These are phyloP conservation scores for Ceyx melanurus DNA, from an alignment of 2,113 vertebrate genomes.

Conservation along the genomic window DNA sequence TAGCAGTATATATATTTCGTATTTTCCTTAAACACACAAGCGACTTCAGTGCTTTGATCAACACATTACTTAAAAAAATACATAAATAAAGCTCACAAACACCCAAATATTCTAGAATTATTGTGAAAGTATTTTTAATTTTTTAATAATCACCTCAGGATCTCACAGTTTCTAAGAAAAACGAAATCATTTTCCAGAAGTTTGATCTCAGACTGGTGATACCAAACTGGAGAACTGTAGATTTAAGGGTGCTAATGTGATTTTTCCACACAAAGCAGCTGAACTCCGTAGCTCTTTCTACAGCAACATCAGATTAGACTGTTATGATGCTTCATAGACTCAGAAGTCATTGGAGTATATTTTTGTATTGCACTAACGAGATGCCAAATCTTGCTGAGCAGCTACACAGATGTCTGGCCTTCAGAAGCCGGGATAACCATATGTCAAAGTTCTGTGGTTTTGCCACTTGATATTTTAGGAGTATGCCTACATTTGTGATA, in stretches of 20 bases:
- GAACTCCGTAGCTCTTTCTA: neutral
- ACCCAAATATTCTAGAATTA: neutral
- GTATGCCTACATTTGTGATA: constrained; percentile 37
- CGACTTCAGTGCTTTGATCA: neutral
- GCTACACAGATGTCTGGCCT: neutral
- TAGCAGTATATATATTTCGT: neutral
- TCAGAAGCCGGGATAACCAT: neutral
- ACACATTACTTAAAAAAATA: neutral
- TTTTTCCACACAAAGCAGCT: neutral
- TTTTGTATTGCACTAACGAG: constrained; percentile 10
- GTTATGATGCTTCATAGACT: neutral
- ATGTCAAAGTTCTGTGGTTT: constrained; percentile 35
- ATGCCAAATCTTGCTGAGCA: neutral
- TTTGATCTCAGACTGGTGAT: neutral
- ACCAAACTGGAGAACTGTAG: neutral
- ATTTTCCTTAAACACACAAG: neutral
- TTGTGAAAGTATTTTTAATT: neutral
- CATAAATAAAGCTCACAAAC: neutral
- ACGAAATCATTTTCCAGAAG: neutral
- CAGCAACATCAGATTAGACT: neutral
- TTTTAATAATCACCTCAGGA: neutral
- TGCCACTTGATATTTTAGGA: constrained; percentile 4
- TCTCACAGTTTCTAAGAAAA: neutral
- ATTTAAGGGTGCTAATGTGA: neutral
- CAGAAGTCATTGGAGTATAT: neutral